Base-by-base conservation (phyloP, 2,113 vertebrate species). In the Pachypanchax playfairii region DNA sequence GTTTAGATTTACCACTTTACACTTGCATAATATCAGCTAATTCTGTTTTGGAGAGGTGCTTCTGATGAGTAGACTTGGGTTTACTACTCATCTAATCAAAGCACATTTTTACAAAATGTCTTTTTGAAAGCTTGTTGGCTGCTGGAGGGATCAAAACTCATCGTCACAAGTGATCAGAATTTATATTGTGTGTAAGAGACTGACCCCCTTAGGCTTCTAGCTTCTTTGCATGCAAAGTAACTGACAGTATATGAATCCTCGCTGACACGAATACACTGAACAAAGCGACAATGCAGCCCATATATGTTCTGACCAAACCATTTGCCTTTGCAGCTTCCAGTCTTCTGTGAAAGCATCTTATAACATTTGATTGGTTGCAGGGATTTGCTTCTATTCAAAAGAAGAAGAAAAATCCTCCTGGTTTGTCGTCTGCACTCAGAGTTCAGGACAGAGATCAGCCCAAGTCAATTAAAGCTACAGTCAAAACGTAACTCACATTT, bases 301-400 rank as follows among this genome's bases (percentile, higher is more conserved):
- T 38, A 17, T 20, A 44, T 48, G 14, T 41, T n/a, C 48, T 12
- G 18, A 39, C 18, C 26, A 49, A 42, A 54, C 14, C 29, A 22
- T 29, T 18, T 17, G 38, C 15, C 20, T 22, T 6, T 22, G 24
- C n/a, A 49, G 65, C 26, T 10, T 42, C 10, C n/a, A 18, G 14
- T 64, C 28, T n/a, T 22, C 46, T 28, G 20, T 33, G 15, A 56
- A 38, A 33, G 46, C 43, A 58, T 42, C 59, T 9, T 14, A 13
- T 26, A 29, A 22, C 3, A 28, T 22, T 38, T 38, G 57, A 10
- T 21, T 36, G 15, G 55, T 36, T 52, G 33, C 39, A 52, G 33
- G 26, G 51, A 62, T 65, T 75, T 68, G 10, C 52, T 22, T 39
- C 7, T 5, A 29, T 55, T 66, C 31, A 56, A 15, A 44, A 52